Conservation (phyloP, 2,113 vertebrate genomes). For the Setophaga coronata region DNA sequence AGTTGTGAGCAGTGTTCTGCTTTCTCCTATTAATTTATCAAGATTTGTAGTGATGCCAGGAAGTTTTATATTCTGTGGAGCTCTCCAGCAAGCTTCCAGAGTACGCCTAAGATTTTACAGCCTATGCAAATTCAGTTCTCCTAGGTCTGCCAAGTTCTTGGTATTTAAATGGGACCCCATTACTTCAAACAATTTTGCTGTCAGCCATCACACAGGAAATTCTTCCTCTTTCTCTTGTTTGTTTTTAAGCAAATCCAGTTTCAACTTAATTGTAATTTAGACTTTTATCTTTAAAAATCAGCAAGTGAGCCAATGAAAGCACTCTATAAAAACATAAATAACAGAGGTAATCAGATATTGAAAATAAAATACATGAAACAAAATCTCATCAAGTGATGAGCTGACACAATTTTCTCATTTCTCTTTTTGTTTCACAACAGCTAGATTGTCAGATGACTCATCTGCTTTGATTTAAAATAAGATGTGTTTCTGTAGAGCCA, state of each 20-base stretch:
- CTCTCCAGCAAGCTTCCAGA: slow-evolving; percentile 3
- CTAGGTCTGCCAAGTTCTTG: slow-evolving; percentile 25
- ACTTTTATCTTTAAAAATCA: slow-evolving; percentile 15
- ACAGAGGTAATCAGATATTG: slow-evolving; percentile 7
- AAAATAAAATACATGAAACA: slow-evolving; percentile 21
- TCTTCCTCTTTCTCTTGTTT: slow-evolving; percentile 37
- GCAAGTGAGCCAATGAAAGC: slow-evolving; percentile 21
- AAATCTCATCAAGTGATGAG: slow-evolving; percentile 28
- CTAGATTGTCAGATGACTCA: slow-evolving; percentile 21
- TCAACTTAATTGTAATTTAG: slow-evolving; percentile 20
- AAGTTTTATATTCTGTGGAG: slow-evolving; percentile 32
- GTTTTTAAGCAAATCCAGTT: slow-evolving; percentile 39
- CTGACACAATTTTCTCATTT: slow-evolving; percentile 32
- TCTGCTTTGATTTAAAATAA: slow-evolving; percentile 16
- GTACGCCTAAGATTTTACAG: neutral
- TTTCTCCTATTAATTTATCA: slow-evolving; percentile 38
- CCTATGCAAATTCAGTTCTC: slow-evolving; percentile 31
- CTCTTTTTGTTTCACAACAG: slow-evolving; percentile 3
- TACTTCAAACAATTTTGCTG: slow-evolving; percentile 27
- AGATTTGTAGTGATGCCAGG: neutral
- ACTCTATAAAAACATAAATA: slow-evolving; percentile 7
- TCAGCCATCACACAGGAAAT: slow-evolving; percentile 34
- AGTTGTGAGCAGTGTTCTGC: neutral
- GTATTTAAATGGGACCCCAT: slow-evolving; percentile 27
- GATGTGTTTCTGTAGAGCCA: neutral